A percentile compares a stretch with the other conserved stretches of the same genome.
These are phyloP conservation scores for Chymomyza procnemis DNA, from an alignment of 2,888 invertebrate genomes.

Conservation along the genomic window DNA sequence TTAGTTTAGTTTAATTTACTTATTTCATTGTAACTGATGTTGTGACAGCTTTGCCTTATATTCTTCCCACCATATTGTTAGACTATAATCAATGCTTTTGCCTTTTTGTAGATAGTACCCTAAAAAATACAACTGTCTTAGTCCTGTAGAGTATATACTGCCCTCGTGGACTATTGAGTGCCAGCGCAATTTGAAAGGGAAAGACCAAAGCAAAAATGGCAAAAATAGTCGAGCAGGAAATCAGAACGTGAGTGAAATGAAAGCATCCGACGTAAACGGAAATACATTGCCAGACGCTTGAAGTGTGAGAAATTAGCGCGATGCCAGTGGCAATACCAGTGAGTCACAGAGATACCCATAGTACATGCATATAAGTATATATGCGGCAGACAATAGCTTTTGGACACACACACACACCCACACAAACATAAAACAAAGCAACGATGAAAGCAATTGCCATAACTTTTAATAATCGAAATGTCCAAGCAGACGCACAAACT, in stretches of 20 bases:
- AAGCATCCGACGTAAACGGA: slow-evolving; percentile 52
- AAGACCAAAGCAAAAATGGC: slow-evolving; percentile 37
- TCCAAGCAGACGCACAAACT: slow-evolving; percentile 2
- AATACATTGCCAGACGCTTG: slow-evolving; percentile 65
- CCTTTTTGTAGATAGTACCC: too few relatives aligned
- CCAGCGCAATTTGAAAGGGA: slow-evolving; percentile 40
- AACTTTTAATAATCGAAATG: slow-evolving; percentile 29
- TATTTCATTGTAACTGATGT: too few relatives aligned
- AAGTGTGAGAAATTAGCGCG: slow-evolving; percentile 71
- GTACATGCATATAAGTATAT: slow-evolving; percentile 6
- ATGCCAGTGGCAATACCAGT: slow-evolving; percentile 20
- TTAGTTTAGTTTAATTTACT: too few relatives aligned
- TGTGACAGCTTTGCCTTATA: too few relatives aligned
- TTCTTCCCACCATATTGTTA: too few relatives aligned
- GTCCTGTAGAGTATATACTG: too few relatives aligned
- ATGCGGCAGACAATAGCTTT: not conserved
- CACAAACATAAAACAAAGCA: slow-evolving; percentile 14
- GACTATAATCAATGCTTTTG: too few relatives aligned
- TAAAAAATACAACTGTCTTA: too few relatives aligned
- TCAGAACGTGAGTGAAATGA: slow-evolving; percentile 47
- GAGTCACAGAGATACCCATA: not conserved
- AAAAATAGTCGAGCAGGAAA: slow-evolving; percentile 44
- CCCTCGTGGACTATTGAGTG: too few relatives aligned
- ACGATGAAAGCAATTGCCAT: slow-evolving; percentile 18
- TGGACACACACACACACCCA: slow-evolving; percentile 21